Evolutionary conservation across 2,888 invertebrate species (phyloP).

Genomic region (Parnassius apollo): DNA sequence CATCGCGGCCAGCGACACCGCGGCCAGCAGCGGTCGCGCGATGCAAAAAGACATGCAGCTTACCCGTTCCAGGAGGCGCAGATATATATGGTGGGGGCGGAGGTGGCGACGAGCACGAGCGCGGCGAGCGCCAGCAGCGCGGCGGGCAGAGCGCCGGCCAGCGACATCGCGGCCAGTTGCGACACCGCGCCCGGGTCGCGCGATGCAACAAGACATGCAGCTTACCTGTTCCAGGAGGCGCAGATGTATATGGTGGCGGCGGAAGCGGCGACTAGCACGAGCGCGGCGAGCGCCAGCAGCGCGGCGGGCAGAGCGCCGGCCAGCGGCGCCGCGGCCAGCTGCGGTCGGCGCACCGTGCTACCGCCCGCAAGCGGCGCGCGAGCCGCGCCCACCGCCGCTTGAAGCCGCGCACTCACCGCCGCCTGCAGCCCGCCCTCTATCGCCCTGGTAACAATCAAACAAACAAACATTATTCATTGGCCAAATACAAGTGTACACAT

Average conservation of each 20-base stretch:
- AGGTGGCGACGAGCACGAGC: no score
- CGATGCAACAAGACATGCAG: background rate
- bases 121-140: no score
- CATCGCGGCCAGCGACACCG: no score
- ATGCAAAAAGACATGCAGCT: no score
- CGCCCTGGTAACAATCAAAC: slow-evolving; percentile 40
- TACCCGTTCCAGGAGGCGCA: no score
- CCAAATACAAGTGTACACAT: no score
- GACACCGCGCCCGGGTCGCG: no score
- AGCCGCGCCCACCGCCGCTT: slow-evolving; percentile 82
- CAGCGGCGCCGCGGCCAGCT: slow-evolving; percentile 59
- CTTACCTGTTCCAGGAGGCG: slow-evolving; percentile 95
- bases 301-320: slow-evolving; percentile 92
- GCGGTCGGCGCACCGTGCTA: slow-evolving; percentile 47
- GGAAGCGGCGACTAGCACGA: slow-evolving; percentile 93
- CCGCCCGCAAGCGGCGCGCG: slow-evolving; percentile 66
- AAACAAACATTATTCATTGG: no score
- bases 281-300: slow-evolving; percentile 91
- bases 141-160: no score
- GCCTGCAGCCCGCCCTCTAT: slow-evolving; percentile 50
- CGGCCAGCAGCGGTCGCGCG: slow-evolving; percentile 50
- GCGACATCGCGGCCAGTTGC: no score
- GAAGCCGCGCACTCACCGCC: slow-evolving; percentile 48
- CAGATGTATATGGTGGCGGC: slow-evolving; percentile 96
- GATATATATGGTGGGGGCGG: slow-evolving; percentile 91